Evolutionary conservation across 2,113 vertebrate species (phyloP).

Genomic region (Ginglymostoma cirratum): DNA sequence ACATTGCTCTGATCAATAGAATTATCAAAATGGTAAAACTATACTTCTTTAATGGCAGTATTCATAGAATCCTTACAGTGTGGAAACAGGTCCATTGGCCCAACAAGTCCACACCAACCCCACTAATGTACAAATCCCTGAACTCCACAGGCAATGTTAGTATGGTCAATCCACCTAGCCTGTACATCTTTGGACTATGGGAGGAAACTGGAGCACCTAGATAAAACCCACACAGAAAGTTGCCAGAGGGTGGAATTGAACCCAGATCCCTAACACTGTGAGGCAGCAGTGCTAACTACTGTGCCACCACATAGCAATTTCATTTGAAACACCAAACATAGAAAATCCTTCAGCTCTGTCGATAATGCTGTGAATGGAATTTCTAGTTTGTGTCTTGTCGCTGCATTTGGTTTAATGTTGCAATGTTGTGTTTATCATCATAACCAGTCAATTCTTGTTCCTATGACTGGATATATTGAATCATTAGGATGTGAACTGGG

Average conservation of each 20-base stretch:
- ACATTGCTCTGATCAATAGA: not conserved
- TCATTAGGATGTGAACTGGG: not conserved
- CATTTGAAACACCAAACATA: not conserved
- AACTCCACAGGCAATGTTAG: no score
- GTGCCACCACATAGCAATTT: not conserved
- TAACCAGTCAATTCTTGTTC: conserved; percentile 24
- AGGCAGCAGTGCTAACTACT: no score
- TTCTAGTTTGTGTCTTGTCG: not conserved
- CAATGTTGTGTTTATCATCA: not conserved
- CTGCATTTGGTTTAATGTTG: not conserved
- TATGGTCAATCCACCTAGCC: no score
- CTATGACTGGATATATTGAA: not conserved
- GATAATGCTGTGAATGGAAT: not conserved
- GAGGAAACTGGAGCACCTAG: no score
- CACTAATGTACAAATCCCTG: no score
- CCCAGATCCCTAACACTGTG: no score
- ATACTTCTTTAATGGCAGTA: not conserved
- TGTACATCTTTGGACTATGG: not conserved
- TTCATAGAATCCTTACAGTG: no score
- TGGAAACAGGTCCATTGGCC: no score
- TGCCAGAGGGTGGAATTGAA: no score
- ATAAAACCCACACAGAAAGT: no score
- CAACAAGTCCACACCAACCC: no score
- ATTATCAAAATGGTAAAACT: not conserved
- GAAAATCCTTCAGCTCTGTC: not conserved